Evolutionary conservation across 2,797 vertebrate genomes (phyloP), one percentile per base, ranked within the genome.

Genomic region (Oophaga sylvatica): DNA sequence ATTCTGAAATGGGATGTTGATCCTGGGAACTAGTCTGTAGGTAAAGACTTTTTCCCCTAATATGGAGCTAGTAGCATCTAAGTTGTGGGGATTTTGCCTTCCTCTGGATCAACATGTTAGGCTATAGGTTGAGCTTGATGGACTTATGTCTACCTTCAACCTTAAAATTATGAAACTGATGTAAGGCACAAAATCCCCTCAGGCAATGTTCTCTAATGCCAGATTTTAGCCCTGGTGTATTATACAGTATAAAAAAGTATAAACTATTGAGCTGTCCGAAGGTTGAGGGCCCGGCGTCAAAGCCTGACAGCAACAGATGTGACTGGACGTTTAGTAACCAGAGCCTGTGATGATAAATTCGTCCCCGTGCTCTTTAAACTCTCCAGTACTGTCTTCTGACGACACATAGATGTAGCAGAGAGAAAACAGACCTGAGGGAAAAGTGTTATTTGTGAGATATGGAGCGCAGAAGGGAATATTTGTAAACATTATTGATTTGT

Each of bases 401-500:
- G 41, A 62, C 53, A 53, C 68, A 62, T 62, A 60, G 68, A 35
- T 19, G 56, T 71, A 77, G 59, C 57, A 84, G 57, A 65, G 56
- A 65, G 71, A 12, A 77, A 65, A 31, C 59, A 53, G 71, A 77
- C 73, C 71, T 63, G 71, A 17, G 71, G 83, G 71, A 77, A 53
- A 62, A 57, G 63, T 80, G 35, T 85, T 79, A 67, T 68, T 68
- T 68, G 75, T 86, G 77, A 86, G 80, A 86, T 79, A 80, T 70
- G 48, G 48, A 35, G 84, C 17, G 62, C 53, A 60, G 76, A 70
- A 57, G 77, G 76, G 57, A 86, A 70, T 79, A 80, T 57, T 53
- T 59, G 65, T 67, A 86, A 68, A 85, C 75, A 35, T 85, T 85
- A 85, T 86, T 86, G 76, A 86, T 86, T 86, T 80, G 63, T 68